Evolutionary conservation across 2,113 vertebrate species (phyloP), one percentile per base, ranked within the genome.

Genomic region (Panthera leo): DNA sequence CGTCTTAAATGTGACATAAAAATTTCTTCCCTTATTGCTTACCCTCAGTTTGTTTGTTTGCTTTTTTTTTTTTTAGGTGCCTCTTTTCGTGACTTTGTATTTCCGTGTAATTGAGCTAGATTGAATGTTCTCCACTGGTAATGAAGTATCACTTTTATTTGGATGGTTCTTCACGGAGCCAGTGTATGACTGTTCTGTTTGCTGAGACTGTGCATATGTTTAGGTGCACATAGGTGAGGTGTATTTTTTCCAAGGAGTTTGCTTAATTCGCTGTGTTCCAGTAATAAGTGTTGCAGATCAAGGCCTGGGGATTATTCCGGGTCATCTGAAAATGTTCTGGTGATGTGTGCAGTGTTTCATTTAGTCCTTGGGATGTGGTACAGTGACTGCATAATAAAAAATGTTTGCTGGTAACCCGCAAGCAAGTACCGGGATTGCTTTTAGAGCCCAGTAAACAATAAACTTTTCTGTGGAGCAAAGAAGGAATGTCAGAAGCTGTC

Each of bases 351-450:
- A 11, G 82, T 13, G 73, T 91, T 96, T 83, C 89, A 10, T 94
- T 53, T 53, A 87, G 95, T 92, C 84, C 92, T 94, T 95, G 95
- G 87, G 86, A 87, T 95, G 89, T 97, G 96, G 85, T 55, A 42
- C 45, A 19, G 73, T 85, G 88, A 89, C 53, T 55, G 83, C 55
- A 39, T 68, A 48, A 76, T 78, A 53, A 73, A 95, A 91, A 53
- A 86, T 94, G 89, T 93, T 93, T 95, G 79, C 93, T 79, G 86
- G 91, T n/a, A 83, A 75, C 89, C 45, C 48, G 29, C 94, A 89
- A 92, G 58, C 80, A 67, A 71, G 73, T 70, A 15, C 53, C 34
- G 36, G 29, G 34, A 15, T 86, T 34, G 25, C 61, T 95, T 70
- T 48, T 79, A 12, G 82, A 95, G 89, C 53, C 86, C 65, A 65